Percentiles rank a stretch among this genome's conserved stretches.
Evolutionary conservation across 2,797 vertebrate species (phyloP).

Genomic region (Halcyon badia): DNA sequence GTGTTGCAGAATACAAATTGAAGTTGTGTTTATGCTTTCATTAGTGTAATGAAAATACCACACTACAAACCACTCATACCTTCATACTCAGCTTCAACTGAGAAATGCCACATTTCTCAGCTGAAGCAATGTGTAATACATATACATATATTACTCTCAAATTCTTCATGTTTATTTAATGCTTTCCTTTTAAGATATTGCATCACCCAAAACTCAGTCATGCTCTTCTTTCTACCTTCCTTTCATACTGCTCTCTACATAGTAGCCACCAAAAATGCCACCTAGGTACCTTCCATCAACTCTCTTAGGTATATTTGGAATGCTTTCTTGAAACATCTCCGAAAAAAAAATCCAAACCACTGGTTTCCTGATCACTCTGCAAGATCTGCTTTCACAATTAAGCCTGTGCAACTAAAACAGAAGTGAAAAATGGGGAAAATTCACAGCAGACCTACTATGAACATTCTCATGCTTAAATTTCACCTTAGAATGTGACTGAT

Average conservation of each 20-base stretch:
- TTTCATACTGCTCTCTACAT: background rate
- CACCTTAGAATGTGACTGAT: background rate
- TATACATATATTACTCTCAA: background rate
- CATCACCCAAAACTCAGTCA: background rate
- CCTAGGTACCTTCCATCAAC: background rate
- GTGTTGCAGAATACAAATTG: background rate
- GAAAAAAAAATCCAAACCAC: background rate
- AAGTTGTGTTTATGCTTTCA: background rate
- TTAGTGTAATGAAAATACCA: background rate
- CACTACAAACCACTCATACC: background rate
- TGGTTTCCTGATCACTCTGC: background rate
- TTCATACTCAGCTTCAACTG: background rate
- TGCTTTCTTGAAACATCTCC: background rate
- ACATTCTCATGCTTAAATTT: background rate
- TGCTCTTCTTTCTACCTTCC: background rate
- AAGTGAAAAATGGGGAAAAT: background rate
- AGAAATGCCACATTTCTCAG: background rate
- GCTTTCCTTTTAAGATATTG: background rate
- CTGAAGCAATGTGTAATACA: background rate
- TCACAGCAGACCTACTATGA: background rate
- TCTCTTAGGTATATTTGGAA: background rate
- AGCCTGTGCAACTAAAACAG: background rate
- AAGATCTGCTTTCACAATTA: background rate
- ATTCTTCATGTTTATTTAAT: background rate
- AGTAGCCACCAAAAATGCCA: background rate